Percentiles rank a stretch among this genome's conserved stretches.
phyloP scores from a whole-genome alignment of 1,140 invertebrate species.

The Leptinotarsa texana region DNA sequence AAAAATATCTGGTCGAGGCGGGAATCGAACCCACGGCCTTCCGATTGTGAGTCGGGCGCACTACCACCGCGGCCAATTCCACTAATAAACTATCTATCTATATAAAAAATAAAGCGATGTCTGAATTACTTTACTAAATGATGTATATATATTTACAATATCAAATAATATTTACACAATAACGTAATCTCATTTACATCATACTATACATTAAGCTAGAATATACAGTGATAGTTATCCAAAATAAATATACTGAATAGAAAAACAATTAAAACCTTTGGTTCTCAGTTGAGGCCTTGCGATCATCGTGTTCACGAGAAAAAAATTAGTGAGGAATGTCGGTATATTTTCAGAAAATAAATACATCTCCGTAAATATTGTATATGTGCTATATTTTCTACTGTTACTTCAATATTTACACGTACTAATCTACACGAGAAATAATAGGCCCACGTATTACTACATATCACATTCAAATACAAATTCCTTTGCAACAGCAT shows the following conservation, averaged over 20 bases:
- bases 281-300: conserved; percentile 16
- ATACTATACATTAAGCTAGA: conserved; percentile 17
- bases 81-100: too few relatives aligned
- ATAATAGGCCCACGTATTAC: conserved; percentile 9
- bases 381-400: background rate
- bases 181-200: background rate
- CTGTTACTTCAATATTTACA: conserved; percentile 12
- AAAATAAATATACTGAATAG: conserved; percentile 11
- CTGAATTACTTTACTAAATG: too few relatives aligned
- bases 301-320: background rate
- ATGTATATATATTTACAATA: too few relatives aligned
- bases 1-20: too few relatives aligned
- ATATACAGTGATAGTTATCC: background rate
- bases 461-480: conserved; percentile 10
- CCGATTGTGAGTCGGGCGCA: too few relatives aligned
- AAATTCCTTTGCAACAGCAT: background rate
- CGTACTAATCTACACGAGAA: background rate
- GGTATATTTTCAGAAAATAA: background rate
- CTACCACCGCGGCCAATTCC: too few relatives aligned
- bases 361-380: background rate
- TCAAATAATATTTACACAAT: conserved; percentile 1
- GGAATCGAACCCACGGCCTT: too few relatives aligned
- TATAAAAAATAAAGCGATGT: too few relatives aligned
- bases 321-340: conserved; percentile 11
- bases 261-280: conserved; percentile 19